phyloP scores from a whole-genome alignment of 2,113 vertebrate genomes.

The Chiloscyllium plagiosum region DNA sequence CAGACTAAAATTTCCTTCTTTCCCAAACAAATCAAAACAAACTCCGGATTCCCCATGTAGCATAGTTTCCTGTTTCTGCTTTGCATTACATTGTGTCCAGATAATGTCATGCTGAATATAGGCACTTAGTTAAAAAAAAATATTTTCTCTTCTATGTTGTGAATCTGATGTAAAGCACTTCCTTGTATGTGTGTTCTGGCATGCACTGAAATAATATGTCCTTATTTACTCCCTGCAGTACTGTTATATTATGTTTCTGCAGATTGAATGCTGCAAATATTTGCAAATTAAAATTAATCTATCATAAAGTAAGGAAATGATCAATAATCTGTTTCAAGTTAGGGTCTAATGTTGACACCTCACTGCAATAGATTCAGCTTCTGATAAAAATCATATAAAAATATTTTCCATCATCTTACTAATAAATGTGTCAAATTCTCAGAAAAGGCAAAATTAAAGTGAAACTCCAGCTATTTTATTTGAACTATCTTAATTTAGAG shows the following conservation, averaged over 20 bases:
- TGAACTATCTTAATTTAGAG: neutral
- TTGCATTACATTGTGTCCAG: constrained; percentile 28
- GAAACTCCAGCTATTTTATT: neutral
- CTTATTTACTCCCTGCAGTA: constrained; percentile 7
- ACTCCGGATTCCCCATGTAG: neutral
- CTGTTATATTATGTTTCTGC: neutral
- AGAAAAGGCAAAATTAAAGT: neutral
- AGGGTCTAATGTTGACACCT: neutral
- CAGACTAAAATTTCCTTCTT: neutral
- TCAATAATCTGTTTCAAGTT: neutral
- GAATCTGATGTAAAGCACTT: neutral
- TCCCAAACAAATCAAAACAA: neutral
- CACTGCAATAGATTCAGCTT: neutral
- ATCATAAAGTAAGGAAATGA: neutral
- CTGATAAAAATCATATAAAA: neutral
- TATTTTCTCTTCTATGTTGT: neutral
- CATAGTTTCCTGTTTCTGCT: constrained; percentile 6
- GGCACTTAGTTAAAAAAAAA: neutral
- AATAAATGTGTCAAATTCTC: constrained; percentile 24
- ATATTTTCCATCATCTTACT: neutral
- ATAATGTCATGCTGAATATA: neutral
- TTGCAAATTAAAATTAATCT: neutral
- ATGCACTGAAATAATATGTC: neutral
- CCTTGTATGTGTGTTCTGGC: neutral
- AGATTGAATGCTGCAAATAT: neutral